Evolutionary conservation across 2,113 vertebrate species (phyloP).

Genomic region (Cettia cetti): DNA sequence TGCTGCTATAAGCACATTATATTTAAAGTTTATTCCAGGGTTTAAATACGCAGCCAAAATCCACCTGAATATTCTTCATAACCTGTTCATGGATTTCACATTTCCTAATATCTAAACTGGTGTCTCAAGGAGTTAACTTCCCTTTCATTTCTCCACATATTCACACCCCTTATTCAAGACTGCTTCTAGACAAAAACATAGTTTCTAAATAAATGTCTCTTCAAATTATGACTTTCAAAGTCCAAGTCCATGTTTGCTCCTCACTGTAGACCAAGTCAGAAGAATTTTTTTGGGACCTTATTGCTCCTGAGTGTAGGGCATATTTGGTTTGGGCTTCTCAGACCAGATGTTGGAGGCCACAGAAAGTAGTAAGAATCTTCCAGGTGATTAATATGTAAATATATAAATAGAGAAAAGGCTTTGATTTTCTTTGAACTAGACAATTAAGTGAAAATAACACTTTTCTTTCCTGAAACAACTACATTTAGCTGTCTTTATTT

Average conservation of each 20-base stretch:
- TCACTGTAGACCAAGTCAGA: not conserved
- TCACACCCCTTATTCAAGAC: not conserved
- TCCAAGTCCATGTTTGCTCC: not conserved
- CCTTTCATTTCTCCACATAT: not conserved
- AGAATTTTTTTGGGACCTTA: not conserved
- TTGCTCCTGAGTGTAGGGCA: rapidly evolving
- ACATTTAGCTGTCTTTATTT: not conserved
- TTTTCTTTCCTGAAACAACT: not conserved
- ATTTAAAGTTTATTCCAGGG: not conserved
- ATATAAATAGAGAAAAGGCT: not conserved
- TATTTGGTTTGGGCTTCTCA: not conserved
- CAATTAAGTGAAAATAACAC: not conserved
- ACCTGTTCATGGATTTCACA: not conserved
- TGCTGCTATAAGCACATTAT: not conserved
- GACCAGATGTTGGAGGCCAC: not conserved
- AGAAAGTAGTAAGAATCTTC: not conserved
- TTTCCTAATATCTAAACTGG: not conserved
- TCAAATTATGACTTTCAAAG: not conserved
- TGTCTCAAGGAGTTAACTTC: not conserved
- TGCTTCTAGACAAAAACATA: not conserved
- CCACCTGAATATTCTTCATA: not conserved
- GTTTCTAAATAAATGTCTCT: not conserved
- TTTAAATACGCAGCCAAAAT: not conserved
- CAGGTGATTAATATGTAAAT: not conserved
- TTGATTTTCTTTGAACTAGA: not conserved